These are phyloP conservation scores for Griposia aprilina DNA, from an alignment of 2,888 invertebrate species.

Conservation along the genomic window DNA sequence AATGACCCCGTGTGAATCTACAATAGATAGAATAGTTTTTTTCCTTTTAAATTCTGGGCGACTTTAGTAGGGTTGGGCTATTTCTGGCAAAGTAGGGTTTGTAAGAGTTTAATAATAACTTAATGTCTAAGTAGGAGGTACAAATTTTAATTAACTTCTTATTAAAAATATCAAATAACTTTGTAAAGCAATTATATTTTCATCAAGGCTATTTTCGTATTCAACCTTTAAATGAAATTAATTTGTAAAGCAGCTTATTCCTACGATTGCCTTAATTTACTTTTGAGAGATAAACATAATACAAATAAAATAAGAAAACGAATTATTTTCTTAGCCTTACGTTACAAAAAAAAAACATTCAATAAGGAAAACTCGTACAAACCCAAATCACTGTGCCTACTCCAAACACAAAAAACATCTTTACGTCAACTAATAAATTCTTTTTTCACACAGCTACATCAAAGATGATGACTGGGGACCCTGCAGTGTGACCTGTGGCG, in stretches of 20 bases:
- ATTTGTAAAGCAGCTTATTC: conserved; percentile 1
- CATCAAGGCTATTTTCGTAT: conserved; percentile 2
- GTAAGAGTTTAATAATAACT: conserved; percentile 34
- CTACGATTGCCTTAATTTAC: conserved; percentile 9
- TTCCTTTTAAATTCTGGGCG: conserved; percentile 52
- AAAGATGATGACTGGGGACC: conserved; percentile 97
- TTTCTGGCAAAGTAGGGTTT: conserved; percentile 41
- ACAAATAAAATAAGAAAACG: not conserved
- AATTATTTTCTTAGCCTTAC: not conserved
- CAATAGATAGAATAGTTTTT: conserved; percentile 70
- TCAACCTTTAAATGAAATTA: conserved; percentile 8
- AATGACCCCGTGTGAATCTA: conserved; percentile 77
- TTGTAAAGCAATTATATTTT: conserved; percentile 7
- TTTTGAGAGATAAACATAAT: conserved; percentile 17
- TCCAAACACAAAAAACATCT: not conserved
- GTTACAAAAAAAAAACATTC: not conserved
- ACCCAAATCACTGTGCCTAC: conserved; percentile 26
- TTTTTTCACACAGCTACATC: conserved; percentile 93
- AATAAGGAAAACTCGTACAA: conserved; percentile 19
- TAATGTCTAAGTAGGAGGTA: not conserved
- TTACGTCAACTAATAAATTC: conserved; percentile 26
- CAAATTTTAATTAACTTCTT: conserved; percentile 30
- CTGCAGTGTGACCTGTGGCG: conserved; percentile 97
- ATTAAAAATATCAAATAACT: conserved; percentile 24
- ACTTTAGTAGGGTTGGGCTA: conserved; percentile 47